Evolutionary conservation across 1,140 invertebrate species (phyloP).

Genomic region (Phocides pigmalion): DNA sequence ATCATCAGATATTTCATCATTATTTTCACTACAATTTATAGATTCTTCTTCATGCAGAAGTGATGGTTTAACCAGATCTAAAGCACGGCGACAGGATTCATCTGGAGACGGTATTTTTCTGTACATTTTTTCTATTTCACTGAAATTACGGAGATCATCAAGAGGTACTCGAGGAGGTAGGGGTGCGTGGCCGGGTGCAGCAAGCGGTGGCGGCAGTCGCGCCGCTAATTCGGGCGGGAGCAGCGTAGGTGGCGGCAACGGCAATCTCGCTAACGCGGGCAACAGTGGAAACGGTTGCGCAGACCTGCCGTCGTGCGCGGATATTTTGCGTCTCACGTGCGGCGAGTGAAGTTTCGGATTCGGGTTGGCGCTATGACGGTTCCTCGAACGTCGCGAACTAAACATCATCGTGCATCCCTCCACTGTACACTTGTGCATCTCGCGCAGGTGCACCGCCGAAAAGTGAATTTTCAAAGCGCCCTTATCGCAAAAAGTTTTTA

Average conservation of each 20-base stretch:
- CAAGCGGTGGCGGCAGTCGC: conserved; percentile 85
- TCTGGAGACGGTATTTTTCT: conserved; percentile 72
- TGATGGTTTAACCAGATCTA: conserved; percentile 67
- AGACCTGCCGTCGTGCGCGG: conserved; percentile 95
- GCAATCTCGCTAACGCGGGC: conserved; percentile 84
- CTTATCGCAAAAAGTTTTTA: conserved; percentile 99
- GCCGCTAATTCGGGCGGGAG: conserved; percentile 82
- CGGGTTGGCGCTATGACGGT: conserved; percentile 96
- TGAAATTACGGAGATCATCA: conserved; percentile 82
- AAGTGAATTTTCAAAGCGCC: conserved; percentile 99
- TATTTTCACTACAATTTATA: conserved; percentile 67
- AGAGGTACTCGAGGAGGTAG: conserved; percentile 83
- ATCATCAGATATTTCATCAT: conserved; percentile 76
- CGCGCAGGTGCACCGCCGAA: conserved; percentile 94
- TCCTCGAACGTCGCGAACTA: conserved; percentile 89
- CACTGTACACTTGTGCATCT: conserved; percentile 92
- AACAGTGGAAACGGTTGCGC: conserved; percentile 92
- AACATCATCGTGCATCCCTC: conserved; percentile 93
- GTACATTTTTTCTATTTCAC: conserved; percentile 83
- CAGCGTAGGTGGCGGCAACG: conserved; percentile 67
- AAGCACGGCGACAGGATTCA: conserved; percentile 56
- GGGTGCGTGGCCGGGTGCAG: conserved; percentile 86
- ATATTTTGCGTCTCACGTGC: conserved; percentile 95
- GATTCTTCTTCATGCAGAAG: conserved; percentile 58
- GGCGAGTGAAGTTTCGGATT: conserved; percentile 99